Evolutionary conservation across 1,140 invertebrate genomes (phyloP), one percentile per base, ranked within the genome.

Genomic region (Neodiprion fabricii): DNA sequence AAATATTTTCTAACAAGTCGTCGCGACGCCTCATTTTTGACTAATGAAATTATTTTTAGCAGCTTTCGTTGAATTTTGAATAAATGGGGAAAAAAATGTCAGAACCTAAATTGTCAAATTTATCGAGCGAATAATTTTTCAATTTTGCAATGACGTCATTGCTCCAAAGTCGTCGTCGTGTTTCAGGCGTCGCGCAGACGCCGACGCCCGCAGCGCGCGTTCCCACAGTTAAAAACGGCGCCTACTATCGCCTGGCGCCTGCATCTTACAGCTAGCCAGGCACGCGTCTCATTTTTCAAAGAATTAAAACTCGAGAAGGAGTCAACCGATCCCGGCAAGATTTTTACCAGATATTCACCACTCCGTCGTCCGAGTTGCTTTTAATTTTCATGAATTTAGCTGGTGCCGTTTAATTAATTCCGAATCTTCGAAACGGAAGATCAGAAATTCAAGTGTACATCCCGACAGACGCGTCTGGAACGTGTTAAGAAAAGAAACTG

Each of bases 151-250:
- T 61, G 53, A 5, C 53, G 53, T 61, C 53, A 61, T 17, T 61
- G n/a, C n/a, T 61, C n/a, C 53, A 17, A 72, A 74, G 75, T 70
- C 76, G 79, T 72, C 78, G 80, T 70, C 82, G 76, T 77, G 70
- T 77, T 78, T 75, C 76, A 73, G 83, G 79, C 83, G 81, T 61
- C 70, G 70, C 71, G 71, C 71, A 74, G 68, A 48, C 48, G 70
- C 66, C 69, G 74, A 75, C 74, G 70, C 67, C 71, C 65, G 73
- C 73, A 78, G 70, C 50, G 76, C 79, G 80, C 79, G 86, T 88
- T 87, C 85, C 85, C 86, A 88, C 86, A 88, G 83, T 85, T 81
- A 79, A 80, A 74, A 83, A 86, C 85, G 85, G 84, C 85, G 84
- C 85, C 79, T 72, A 79, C 81, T 87, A 87, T 87, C 84, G 85